Percentiles rank a stretch among this genome's conserved stretches.
These are phyloP conservation scores for Sinocyclocheilus grahami DNA, from an alignment of 2,113 vertebrate genomes.

Conservation along the genomic window DNA sequence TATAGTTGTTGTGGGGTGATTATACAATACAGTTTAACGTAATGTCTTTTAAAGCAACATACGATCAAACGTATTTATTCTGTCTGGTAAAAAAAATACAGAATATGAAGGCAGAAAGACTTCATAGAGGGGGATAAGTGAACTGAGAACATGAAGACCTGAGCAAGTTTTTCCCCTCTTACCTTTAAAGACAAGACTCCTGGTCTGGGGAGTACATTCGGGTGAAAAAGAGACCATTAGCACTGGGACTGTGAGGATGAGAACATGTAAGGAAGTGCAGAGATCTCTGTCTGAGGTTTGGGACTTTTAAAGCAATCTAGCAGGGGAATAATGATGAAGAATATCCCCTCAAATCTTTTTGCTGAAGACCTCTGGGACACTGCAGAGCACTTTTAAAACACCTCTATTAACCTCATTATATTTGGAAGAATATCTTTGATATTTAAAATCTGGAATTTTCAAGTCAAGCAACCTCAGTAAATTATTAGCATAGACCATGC, in stretches of 20 bases:
- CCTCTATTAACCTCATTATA: conserved; percentile 23
- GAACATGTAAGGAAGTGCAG: conserved; percentile 67
- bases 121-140: background rate
- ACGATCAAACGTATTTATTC: background rate
- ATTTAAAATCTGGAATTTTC: conserved; percentile 29
- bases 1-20: background rate
- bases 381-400: conserved; percentile 50
- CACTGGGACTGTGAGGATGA: conserved; percentile 68
- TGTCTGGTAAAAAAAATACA: background rate
- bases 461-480: conserved; percentile 30
- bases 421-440: background rate
- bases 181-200: conserved; percentile 56
- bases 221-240: conserved; percentile 67
- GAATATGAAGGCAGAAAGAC: background rate
- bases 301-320: conserved; percentile 64
- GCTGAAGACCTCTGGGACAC: conserved; percentile 57
- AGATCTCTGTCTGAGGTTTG: conserved; percentile 64
- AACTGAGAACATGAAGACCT: conserved; percentile 46
- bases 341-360: conserved; percentile 60
- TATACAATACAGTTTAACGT: background rate
- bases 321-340: conserved; percentile 68
- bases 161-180: conserved; percentile 54
- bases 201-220: conserved; percentile 56
- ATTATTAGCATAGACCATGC: background rate
- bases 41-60: background rate